phyloP scores from a whole-genome alignment of 1,140 invertebrate genomes.

The Aplysia californica region DNA sequence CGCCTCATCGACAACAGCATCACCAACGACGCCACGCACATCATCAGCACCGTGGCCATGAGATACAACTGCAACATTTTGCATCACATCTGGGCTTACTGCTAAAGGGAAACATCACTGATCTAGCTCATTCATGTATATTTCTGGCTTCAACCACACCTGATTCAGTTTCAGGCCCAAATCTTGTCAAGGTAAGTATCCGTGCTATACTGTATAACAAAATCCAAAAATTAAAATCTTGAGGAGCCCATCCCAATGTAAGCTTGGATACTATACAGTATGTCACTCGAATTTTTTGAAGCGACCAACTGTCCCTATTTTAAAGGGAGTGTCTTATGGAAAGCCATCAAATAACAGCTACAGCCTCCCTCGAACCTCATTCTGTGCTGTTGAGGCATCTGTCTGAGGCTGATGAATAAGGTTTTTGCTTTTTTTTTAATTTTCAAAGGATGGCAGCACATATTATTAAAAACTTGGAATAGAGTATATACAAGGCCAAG shows the following conservation, averaged over 20 bases:
- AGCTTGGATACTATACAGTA: not conserved
- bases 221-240: no score
- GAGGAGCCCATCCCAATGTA: not conserved
- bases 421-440: not conserved
- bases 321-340: not conserved
- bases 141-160: slow-evolving; percentile 6
- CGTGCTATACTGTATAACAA: not conserved
- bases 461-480: not conserved
- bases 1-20: not conserved
- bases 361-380: no score
- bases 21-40: not conserved
- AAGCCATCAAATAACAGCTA: not conserved
- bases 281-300: not conserved
- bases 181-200: slow-evolving; percentile 11
- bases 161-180: slow-evolving; percentile 1
- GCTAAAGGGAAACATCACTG: slow-evolving; percentile 9
- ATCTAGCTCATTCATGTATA: not conserved
- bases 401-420: no score
- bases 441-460: no score
- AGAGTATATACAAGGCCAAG: not conserved
- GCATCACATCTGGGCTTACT: slow-evolving; percentile 1
- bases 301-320: not conserved
- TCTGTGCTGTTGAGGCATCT: no score
- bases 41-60: not conserved
- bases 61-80: slow-evolving; percentile 14